Conservation (phyloP, 2,888 invertebrate genomes). For the Amaurobius ferox region DNA sequence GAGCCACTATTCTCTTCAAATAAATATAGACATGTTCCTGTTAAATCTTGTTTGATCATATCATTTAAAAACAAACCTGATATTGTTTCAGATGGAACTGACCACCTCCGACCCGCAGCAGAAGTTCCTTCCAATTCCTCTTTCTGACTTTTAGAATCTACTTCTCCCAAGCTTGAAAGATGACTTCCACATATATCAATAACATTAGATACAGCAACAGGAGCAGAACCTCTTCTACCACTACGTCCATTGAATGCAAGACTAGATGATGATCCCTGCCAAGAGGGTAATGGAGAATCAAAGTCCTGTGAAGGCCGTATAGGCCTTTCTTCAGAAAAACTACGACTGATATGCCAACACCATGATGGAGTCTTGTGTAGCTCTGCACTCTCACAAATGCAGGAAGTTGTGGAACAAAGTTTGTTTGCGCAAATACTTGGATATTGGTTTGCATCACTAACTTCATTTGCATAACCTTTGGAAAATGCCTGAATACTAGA, state of each 20-base stretch:
- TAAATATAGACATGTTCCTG: constrained; percentile 4
- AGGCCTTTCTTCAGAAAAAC: constrained; percentile 70
- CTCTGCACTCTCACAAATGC: constrained; percentile 39
- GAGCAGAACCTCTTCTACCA: constrained; percentile 74
- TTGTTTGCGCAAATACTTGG: constrained; percentile 38
- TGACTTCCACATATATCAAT: constrained; percentile 25
- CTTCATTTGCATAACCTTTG: constrained; percentile 18
- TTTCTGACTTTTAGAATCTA: constrained; percentile 36
- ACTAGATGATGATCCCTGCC: constrained; percentile 62
- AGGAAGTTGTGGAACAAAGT: constrained; percentile 27
- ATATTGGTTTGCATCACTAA: constrained; percentile 12
- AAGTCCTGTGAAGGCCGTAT: constrained; percentile 61
- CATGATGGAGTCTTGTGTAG: constrained; percentile 57
- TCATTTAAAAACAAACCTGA: constrained; percentile 46
- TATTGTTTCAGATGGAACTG: constrained; percentile 65
- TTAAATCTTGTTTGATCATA: constrained; percentile 7
- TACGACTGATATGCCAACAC: constrained; percentile 72
- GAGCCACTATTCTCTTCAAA: not conserved
- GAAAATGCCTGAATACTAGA: constrained; percentile 37
- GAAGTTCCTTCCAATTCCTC: constrained; percentile 36
- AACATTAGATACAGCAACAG: constrained; percentile 69
- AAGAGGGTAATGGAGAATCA: constrained; percentile 63
- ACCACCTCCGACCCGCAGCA: constrained; percentile 67
- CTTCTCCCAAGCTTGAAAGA: constrained; percentile 16
- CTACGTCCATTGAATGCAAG: constrained; percentile 30